These are phyloP conservation scores for Drosophila diplacantha DNA, from an alignment of 2,888 invertebrate species.

Conservation along the genomic window DNA sequence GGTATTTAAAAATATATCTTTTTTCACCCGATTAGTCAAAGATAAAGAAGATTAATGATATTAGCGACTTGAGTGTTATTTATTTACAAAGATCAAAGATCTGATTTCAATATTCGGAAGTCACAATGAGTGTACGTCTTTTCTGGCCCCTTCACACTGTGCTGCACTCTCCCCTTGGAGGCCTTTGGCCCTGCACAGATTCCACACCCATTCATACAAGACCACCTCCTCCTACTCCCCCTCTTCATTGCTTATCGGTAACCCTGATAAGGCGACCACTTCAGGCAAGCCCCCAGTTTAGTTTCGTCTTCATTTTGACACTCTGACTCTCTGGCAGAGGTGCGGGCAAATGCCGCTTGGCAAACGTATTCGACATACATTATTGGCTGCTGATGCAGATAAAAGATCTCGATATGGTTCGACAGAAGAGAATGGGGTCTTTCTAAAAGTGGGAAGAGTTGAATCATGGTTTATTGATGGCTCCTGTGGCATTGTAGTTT, in stretches of 20 bases:
- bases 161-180: conserved; percentile 24
- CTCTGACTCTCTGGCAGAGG: neutral
- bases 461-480: neutral
- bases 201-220: conserved; percentile 12
- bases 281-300: conserved; percentile 25
- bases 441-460: neutral
- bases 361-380: conserved; percentile 12
- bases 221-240: neutral
- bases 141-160: conserved; percentile 25
- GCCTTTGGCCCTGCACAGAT: conserved; percentile 16
- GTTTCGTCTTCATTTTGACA: conserved; percentile 1
- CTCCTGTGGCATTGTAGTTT: too few species aligned
- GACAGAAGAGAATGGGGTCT: neutral
- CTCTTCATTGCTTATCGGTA: conserved; percentile 14
- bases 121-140: neutral
- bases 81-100: neutral
- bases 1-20: neutral
- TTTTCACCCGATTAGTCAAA: neutral
- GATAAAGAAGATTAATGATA: too few species aligned
- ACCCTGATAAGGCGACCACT: conserved; percentile 22
- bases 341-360: conserved; percentile 4
- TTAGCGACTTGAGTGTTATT: neutral
- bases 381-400: conserved; percentile 24
- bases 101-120: neutral
- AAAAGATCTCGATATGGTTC: conserved; percentile 24